A percentile compares a stretch with the other conserved stretches of the same genome.
These are phyloP conservation scores for Brachionichthys hirsutus DNA, from an alignment of 2,113 vertebrate genomes.

Conservation along the genomic window DNA sequence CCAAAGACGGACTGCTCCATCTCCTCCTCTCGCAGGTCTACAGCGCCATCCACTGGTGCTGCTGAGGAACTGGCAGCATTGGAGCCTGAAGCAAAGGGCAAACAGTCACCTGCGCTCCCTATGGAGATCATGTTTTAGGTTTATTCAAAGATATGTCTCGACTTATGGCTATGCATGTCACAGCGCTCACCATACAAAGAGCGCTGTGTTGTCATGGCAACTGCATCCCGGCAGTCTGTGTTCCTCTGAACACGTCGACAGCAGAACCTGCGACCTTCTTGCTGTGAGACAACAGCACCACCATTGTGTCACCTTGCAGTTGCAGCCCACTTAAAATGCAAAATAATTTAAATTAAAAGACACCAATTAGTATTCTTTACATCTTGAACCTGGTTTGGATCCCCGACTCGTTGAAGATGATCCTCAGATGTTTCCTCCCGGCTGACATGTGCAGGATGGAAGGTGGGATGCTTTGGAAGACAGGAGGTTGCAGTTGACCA, in stretches of 20 bases:
- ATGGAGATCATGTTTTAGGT: neutral
- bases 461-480: constrained; percentile 65
- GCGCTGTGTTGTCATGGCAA: neutral
- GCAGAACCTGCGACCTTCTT: no score
- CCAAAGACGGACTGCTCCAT: constrained; percentile 67
- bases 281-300: no score
- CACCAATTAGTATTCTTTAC: no score
- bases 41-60: constrained; percentile 53
- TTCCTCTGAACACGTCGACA: no score
- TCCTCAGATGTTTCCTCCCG: neutral
- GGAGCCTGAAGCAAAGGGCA: constrained; percentile 1
- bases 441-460: constrained; percentile 13
- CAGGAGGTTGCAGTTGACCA: constrained; percentile 62
- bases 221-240: neutral
- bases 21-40: constrained; percentile 70
- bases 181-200: constrained; percentile 27
- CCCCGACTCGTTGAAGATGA: neutral
- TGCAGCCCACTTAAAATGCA: no score
- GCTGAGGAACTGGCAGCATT: neutral
- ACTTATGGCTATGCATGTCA: no score
- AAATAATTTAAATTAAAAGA: no score
- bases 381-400: neutral
- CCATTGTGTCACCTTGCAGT: no score
- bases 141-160: neutral
- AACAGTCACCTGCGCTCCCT: neutral